These are phyloP conservation scores for Condylura cristata DNA, from an alignment of 2,113 vertebrate genomes.

Conservation along the genomic window DNA sequence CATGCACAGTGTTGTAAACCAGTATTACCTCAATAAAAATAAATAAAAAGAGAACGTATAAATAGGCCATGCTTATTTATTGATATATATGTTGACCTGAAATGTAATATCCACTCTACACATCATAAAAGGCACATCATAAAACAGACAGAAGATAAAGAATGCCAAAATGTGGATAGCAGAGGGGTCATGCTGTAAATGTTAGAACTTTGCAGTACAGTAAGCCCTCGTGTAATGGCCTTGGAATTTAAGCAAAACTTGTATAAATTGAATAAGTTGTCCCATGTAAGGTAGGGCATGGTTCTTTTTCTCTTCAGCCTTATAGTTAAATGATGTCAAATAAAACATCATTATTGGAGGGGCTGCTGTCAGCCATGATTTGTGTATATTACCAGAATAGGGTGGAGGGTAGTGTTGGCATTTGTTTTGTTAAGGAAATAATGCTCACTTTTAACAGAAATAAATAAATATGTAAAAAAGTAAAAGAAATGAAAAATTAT, in stretches of 20 bases:
- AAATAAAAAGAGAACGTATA: background rate
- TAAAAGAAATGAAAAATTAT: conserved; percentile 20
- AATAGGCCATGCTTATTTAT: conserved; percentile 18
- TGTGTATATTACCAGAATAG: background rate
- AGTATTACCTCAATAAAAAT: background rate
- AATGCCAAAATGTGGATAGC: background rate
- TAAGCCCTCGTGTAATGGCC: background rate
- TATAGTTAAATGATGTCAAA: background rate
- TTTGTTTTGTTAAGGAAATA: background rate
- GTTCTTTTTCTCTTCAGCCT: background rate
- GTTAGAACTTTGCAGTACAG: background rate
- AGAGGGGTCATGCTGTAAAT: background rate
- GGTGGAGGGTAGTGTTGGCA: background rate
- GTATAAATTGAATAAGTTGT: no score
- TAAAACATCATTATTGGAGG: background rate
- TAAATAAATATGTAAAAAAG: background rate
- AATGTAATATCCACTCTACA: background rate
- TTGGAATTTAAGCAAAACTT: no score
- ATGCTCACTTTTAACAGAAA: background rate
- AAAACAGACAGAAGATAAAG: background rate
- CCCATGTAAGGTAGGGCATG: background rate
- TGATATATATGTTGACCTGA: background rate
- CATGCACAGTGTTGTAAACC: no score
- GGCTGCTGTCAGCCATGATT: background rate
- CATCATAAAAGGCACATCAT: conserved; percentile 1